phyloP scores from a whole-genome alignment of 2,888 invertebrate genomes.

The Campopleginae sp. region DNA sequence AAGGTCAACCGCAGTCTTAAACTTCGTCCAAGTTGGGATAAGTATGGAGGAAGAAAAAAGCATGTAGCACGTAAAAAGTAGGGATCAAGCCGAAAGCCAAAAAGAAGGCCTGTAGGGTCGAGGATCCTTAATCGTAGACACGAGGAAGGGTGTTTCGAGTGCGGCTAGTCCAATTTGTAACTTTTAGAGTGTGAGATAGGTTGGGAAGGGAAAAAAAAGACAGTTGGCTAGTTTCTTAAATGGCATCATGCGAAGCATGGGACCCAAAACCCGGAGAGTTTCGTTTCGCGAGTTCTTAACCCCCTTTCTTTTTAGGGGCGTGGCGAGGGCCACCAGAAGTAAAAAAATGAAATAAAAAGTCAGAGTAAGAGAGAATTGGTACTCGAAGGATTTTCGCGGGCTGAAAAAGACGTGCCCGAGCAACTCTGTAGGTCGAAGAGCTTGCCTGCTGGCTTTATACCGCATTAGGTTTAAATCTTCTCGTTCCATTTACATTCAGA shows the following conservation, averaged over 20 bases:
- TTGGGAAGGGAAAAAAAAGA: conserved; percentile 57
- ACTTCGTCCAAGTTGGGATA: background rate
- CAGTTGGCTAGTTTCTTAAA: conserved; percentile 72
- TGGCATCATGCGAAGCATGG: conserved; percentile 63
- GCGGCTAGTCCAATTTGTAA: conserved; percentile 73
- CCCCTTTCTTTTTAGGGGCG: conserved; percentile 55
- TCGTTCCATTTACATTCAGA: conserved; percentile 72
- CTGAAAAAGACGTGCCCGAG: conserved; percentile 65
- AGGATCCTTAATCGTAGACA: conserved; percentile 71
- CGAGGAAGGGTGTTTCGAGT: conserved; percentile 65
- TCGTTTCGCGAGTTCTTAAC: conserved; percentile 62
- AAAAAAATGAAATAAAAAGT: conserved; percentile 15
- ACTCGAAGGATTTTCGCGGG: conserved; percentile 64
- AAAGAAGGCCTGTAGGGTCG: conserved; percentile 48
- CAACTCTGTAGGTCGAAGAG: conserved; percentile 44
- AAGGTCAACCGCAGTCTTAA: no score
- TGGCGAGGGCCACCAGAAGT: background rate
- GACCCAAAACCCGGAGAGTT: conserved; percentile 48
- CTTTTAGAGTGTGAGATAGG: conserved; percentile 62
- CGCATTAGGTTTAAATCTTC: conserved; percentile 73
- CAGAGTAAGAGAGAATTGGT: conserved; percentile 48
- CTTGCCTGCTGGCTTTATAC: conserved; percentile 66
- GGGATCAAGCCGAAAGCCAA: conserved; percentile 53
- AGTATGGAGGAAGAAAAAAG: background rate
- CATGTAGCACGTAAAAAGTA: conserved; percentile 43